Evolutionary conservation across 2,888 invertebrate genomes (phyloP).

Genomic region (Eupithecia abbreviata): DNA sequence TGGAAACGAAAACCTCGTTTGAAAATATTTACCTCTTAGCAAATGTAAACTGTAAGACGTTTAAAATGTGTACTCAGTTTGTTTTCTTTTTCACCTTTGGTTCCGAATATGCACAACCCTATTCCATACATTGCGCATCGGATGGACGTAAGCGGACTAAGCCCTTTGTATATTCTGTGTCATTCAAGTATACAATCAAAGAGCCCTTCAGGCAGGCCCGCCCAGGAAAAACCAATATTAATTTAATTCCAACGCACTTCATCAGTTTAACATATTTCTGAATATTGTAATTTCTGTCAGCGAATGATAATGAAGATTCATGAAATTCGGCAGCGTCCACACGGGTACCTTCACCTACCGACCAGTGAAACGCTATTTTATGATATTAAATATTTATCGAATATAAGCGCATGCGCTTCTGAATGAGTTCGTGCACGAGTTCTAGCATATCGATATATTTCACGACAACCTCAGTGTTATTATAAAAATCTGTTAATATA

Average conservation of each 20-base stretch:
- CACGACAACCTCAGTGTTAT: no score
- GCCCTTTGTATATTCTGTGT: background rate
- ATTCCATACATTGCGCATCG: background rate
- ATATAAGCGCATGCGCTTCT: no score
- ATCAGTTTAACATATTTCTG: slow-evolving; percentile 2
- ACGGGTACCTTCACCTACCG: background rate
- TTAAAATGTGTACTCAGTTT: no score
- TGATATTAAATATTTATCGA: background rate
- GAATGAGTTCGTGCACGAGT: no score
- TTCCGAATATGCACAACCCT: background rate
- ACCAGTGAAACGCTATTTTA: background rate
- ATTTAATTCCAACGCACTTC: background rate
- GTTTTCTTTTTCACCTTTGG: no score
- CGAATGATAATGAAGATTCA: slow-evolving; percentile 11
- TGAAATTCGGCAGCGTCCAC: background rate
- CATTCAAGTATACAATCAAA: background rate
- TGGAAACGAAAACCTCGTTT: no score
- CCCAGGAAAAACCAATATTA: background rate
- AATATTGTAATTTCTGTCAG: slow-evolving; percentile 13
- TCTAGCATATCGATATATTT: no score
- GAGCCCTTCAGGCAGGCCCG: background rate
- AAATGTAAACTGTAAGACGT: no score
- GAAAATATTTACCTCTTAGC: no score
- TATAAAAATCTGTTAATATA: no score
- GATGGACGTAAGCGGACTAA: background rate